These are phyloP conservation scores for Pyrgus malvae DNA, from an alignment of 2,888 invertebrate genomes.

Conservation along the genomic window DNA sequence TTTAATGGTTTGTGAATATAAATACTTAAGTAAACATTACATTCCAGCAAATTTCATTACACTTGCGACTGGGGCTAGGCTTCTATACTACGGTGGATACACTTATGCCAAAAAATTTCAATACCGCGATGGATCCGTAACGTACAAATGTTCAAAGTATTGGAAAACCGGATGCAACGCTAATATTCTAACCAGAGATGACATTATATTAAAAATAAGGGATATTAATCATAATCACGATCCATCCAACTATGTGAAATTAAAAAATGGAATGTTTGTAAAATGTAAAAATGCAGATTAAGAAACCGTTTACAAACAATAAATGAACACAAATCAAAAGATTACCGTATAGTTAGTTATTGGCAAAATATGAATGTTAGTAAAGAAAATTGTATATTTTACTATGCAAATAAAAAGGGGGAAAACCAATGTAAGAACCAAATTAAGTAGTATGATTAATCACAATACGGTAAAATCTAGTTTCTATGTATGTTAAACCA, in stretches of 20 bases:
- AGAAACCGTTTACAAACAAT: too few relatives aligned
- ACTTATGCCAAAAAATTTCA: slow-evolving; percentile 16
- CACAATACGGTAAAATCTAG: too few relatives aligned
- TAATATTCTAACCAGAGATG: slow-evolving; percentile 27
- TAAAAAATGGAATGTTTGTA: not conserved
- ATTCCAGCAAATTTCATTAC: slow-evolving; percentile 6
- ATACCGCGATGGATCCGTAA: not conserved
- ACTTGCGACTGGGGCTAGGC: not conserved
- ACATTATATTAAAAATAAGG: slow-evolving; percentile 16
- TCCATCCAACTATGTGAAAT: slow-evolving; percentile 29
- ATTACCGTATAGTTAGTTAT: too few relatives aligned
- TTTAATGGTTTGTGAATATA: too few relatives aligned
- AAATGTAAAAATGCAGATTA: not conserved
- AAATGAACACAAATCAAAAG: too few relatives aligned
- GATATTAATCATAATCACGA: slow-evolving; percentile 34
- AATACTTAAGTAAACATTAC: not conserved
- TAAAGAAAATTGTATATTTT: too few relatives aligned
- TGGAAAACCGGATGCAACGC: slow-evolving; percentile 10
- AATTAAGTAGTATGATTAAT: too few relatives aligned
- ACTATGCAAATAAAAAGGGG: too few relatives aligned
- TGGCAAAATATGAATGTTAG: too few relatives aligned
- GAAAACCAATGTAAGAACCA: too few relatives aligned
- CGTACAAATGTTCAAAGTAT: slow-evolving; percentile 16
- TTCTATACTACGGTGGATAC: slow-evolving; percentile 7
- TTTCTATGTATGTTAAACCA: too few relatives aligned